Base-by-base conservation (phyloP, 2,113 vertebrate species). In the Menura novaehollandiae region DNA sequence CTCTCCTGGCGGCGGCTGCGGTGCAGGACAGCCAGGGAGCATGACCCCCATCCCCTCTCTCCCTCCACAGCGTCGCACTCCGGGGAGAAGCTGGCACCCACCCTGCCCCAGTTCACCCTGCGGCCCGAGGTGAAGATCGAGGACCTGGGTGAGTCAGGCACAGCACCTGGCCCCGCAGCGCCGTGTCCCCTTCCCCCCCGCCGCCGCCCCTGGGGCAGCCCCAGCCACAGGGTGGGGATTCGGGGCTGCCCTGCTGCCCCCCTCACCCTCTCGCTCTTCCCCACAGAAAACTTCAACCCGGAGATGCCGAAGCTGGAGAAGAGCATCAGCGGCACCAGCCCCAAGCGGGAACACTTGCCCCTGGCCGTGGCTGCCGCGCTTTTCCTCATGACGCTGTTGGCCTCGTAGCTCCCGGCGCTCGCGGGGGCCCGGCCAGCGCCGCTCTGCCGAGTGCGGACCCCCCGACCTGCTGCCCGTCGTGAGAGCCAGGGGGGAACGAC, bases 271-370 rank as follows among this genome's bases (percentile, higher is more conserved):
- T 91, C 15, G 5, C 11, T 94, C n/a, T n/a, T 46, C 79, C 84
- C 80, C 85, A 6, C 97, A 99, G 99, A 99, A 87, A 98, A 99
- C 95, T 99, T 98, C 93, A 99, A 99, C 95, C 98, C 98, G 0
- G 98, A 99, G 94, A 98, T 99, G 93, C 99, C 99, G 76, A 99
- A 99, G 85, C 97, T 99, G 97, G 99, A 99, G 98, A 99, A 99
- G 97, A 99, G 99, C 68, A 98, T 99, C 95, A 99, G 99, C 7
- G 99, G 99, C 64, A 99, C 99, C 97, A 99, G 99, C 94, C 99
- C 99, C 30, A 99, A 99, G 97, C 96, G 98, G 96, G 98, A 99
- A 97, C 99, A 99, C 68, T 98, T 99, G 93, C 98, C 99, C 71
- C 93, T 99, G 96, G 99, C 99, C 15, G 97, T 99, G 97, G 98